A percentile compares a stretch with the other conserved stretches of the same genome.
phyloP scores from a whole-genome alignment of 2,113 vertebrate species.

The Ictalurus punctatus region DNA sequence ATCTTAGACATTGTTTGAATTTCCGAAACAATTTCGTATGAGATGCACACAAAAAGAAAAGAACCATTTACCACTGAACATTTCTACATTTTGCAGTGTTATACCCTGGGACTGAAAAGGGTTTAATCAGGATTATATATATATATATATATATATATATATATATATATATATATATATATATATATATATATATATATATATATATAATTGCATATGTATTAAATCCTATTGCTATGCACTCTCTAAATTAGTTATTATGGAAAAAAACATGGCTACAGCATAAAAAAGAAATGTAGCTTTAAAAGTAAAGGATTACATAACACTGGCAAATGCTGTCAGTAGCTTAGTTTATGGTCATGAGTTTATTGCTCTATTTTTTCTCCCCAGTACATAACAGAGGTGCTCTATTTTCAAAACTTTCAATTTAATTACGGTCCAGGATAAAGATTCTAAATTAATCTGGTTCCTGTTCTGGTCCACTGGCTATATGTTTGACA shows the following conservation, averaged over 20 bases:
- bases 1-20: too few species aligned
- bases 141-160: too few species aligned
- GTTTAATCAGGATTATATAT: background rate
- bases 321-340: background rate
- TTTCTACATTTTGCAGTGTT: background rate
- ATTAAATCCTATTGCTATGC: background rate
- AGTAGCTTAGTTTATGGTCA: background rate
- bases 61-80: background rate
- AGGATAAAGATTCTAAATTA: background rate
- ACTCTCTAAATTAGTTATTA: background rate
- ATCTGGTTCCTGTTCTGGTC: background rate
- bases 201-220: too few species aligned
- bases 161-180: too few species aligned
- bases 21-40: too few species aligned
- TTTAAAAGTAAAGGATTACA: background rate
- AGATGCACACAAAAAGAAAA: too few species aligned
- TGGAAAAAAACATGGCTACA: background rate
- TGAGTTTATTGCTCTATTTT: background rate
- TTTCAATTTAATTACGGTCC: background rate
- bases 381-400: background rate
- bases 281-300: background rate
- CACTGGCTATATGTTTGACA: background rate
- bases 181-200: too few species aligned
- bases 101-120: background rate
- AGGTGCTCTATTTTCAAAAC: background rate